phyloP scores from a whole-genome alignment of 2,113 vertebrate genomes.

The Gadus chalcogrammus region DNA sequence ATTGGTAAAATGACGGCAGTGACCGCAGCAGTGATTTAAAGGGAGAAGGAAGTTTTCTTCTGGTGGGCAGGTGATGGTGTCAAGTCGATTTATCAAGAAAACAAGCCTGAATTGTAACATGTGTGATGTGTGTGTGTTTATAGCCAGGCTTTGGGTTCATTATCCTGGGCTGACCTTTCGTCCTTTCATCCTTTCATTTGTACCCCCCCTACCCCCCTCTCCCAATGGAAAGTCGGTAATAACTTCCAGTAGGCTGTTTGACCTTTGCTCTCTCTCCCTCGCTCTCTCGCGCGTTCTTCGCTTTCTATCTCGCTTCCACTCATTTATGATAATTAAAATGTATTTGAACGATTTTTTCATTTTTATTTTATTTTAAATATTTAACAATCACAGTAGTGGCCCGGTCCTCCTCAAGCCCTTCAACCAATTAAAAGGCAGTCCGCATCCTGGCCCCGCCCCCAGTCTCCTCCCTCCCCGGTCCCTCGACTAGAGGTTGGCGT shows the following conservation, averaged over 20 bases:
- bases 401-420: constrained; percentile 27
- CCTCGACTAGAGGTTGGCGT: constrained; percentile 37
- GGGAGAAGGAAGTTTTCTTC: background rate
- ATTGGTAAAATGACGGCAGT: background rate
- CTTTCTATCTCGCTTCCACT: background rate
- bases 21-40: too few species aligned
- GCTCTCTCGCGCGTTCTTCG: background rate
- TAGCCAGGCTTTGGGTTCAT: background rate
- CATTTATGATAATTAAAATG: too few species aligned
- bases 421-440: constrained; percentile 32
- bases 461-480: constrained; percentile 23
- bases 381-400: background rate
- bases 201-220: background rate
- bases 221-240: constrained; percentile 1
- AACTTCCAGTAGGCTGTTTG: background rate
- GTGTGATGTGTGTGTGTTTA: background rate
- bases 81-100: constrained; percentile 1
- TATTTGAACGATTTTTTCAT: too few species aligned
- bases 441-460: constrained; percentile 7
- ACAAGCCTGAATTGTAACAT: background rate
- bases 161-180: constrained; percentile 4
- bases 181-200: background rate
- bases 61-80: background rate
- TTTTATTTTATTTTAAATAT: background rate
- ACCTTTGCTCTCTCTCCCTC: background rate